phyloP scores from a whole-genome alignment of 2,797 vertebrate species.

The Fistularia tabacaria region DNA sequence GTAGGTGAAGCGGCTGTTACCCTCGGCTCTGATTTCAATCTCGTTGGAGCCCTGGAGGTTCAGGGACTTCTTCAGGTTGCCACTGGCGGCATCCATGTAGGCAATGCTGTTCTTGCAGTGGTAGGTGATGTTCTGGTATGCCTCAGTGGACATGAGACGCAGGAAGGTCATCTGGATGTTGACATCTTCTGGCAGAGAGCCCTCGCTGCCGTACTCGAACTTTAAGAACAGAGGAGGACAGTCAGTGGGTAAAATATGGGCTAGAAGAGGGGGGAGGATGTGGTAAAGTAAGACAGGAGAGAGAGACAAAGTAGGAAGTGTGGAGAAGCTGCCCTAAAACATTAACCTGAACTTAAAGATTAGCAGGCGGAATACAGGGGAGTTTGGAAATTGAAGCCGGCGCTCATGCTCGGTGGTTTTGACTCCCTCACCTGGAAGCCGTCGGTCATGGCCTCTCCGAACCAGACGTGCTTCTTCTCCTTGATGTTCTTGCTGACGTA shows the following conservation, averaged over 20 bases:
- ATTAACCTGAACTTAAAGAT: not conserved
- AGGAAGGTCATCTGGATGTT: slow-evolving; percentile 98
- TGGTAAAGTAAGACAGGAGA: not conserved
- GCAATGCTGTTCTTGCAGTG: slow-evolving; percentile 93
- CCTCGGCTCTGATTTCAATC: slow-evolving; percentile 96
- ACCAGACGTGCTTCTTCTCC: slow-evolving; percentile 97
- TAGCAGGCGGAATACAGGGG: not conserved
- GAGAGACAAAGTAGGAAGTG: not conserved
- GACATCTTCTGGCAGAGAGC: slow-evolving; percentile 86
- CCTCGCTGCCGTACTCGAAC: slow-evolving; percentile 92
- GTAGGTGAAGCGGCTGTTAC: slow-evolving; percentile 98
- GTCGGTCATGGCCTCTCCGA: slow-evolving; percentile 89
- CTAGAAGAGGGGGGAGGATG: not conserved
- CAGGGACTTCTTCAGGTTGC: slow-evolving; percentile 96
- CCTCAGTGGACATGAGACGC: slow-evolving; percentile 97
- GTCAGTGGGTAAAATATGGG: slow-evolving; percentile 1
- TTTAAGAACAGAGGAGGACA: slow-evolving; percentile 38
- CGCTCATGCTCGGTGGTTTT: not conserved
- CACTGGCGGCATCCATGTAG: slow-evolving; percentile 85
- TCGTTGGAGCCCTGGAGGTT: slow-evolving; percentile 98
- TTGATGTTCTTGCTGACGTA: slow-evolving; percentile 92
- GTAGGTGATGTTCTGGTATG: slow-evolving; percentile 92
- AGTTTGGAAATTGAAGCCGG: not conserved
- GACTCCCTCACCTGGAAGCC: slow-evolving; percentile 87
- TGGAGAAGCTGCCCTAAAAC: not conserved